A percentile compares a stretch with the other conserved stretches of the same genome.
Evolutionary conservation across 92 coral and sea anemone genomes (phyloP).

Genomic region (Porites evermanni): DNA sequence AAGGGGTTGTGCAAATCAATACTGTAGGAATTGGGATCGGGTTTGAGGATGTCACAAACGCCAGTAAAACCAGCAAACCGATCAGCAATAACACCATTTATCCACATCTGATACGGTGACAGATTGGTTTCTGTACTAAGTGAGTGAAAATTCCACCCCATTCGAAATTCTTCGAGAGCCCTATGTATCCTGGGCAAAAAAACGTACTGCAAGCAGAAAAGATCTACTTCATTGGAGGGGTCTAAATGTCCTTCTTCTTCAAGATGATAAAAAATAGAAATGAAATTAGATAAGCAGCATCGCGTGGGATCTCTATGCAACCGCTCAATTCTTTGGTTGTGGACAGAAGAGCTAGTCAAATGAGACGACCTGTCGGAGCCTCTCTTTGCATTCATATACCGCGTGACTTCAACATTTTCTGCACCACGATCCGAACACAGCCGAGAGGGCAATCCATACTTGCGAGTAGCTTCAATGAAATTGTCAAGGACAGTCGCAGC

Average conservation of each 20-base stretch:
- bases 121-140: constrained; percentile 5
- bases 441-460: no score
- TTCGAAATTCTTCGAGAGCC: constrained; percentile 34
- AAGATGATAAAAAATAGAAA: constrained; percentile 16
- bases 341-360: no score
- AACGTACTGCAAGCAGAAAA: constrained; percentile 34
- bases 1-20: no score
- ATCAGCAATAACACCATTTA: constrained; percentile 16
- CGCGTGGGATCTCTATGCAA: not conserved
- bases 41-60: constrained; percentile 31
- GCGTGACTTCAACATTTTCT: no score
- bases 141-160: constrained; percentile 44
- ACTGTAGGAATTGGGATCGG: no score
- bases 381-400: no score
- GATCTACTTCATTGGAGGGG: constrained; percentile 21
- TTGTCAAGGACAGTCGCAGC: no score
- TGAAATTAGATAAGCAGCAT: not conserved
- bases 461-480: no score
- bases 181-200: constrained; percentile 23
- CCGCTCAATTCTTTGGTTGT: constrained; percentile 15
- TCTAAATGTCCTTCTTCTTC: constrained; percentile 48
- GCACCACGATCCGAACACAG: no score
- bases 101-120: constrained; percentile 44
- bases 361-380: no score
- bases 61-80: constrained; percentile 16